phyloP scores from a whole-genome alignment of 2,888 invertebrate species.

The Eupithecia exiguata region DNA sequence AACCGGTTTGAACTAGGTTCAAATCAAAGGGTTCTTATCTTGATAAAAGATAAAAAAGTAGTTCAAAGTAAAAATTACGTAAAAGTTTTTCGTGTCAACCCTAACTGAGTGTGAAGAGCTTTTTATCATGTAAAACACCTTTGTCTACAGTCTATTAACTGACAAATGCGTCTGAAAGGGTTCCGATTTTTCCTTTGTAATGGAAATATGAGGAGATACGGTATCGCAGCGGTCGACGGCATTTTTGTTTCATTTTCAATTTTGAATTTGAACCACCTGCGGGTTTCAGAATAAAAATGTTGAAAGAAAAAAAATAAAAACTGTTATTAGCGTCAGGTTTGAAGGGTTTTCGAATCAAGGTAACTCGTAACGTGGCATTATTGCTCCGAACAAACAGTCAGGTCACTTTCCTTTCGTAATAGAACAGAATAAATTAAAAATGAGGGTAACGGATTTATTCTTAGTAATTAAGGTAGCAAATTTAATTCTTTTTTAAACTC shows the following conservation, averaged over 20 bases:
- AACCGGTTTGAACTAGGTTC: background rate
- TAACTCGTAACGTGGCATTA: background rate
- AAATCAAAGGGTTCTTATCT: too few relatives aligned
- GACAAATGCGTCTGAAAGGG: constrained; percentile 54
- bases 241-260: constrained; percentile 12
- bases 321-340: background rate
- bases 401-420: background rate
- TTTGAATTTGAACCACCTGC: background rate
- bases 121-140: constrained; percentile 59
- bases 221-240: background rate
- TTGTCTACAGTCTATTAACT: constrained; percentile 58
- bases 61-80: too few relatives aligned
- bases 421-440: background rate
- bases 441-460: background rate
- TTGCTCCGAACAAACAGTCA: background rate
- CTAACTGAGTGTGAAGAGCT: constrained; percentile 34
- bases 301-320: background rate
- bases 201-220: constrained; percentile 46
- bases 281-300: background rate
- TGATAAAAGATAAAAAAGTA: too few relatives aligned
- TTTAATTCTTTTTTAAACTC: background rate
- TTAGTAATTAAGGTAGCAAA: background rate
- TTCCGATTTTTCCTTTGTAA: constrained; percentile 53
- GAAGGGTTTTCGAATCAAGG: background rate
- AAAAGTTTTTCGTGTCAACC: constrained; percentile 14